Evolutionary conservation across 1,140 invertebrate species (phyloP).

Genomic region (Brachionus manjavacas): DNA sequence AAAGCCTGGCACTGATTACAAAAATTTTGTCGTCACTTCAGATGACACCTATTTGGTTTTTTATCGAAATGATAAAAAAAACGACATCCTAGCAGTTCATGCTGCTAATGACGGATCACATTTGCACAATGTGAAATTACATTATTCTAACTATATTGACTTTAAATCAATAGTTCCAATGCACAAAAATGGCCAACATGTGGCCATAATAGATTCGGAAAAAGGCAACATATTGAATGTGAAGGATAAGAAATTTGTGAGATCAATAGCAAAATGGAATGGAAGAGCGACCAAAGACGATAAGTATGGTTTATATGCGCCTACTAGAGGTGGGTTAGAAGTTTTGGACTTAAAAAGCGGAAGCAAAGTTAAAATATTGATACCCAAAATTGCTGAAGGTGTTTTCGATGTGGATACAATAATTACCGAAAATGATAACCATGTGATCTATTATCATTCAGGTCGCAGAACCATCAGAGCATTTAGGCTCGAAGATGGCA

Average conservation of each 20-base stretch:
- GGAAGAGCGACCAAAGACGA: conserved; percentile 59
- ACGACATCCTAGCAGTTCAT: conserved; percentile 76
- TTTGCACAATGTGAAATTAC: conserved; percentile 65
- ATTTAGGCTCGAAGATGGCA: conserved; percentile 78
- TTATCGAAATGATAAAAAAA: conserved; percentile 74
- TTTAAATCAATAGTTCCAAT: conserved; percentile 64
- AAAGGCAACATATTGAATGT: conserved; percentile 41
- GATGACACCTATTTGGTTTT: conserved; percentile 73
- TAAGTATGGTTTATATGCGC: conserved; percentile 84
- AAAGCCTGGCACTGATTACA: conserved; percentile 48
- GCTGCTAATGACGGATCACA: conserved; percentile 74
- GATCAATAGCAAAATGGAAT: conserved; percentile 60
- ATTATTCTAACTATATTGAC: conserved; percentile 50
- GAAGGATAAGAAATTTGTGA: conserved; percentile 50
- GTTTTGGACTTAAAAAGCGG: conserved; percentile 52
- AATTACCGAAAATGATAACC: conserved; percentile 87
- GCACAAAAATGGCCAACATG: conserved; percentile 65
- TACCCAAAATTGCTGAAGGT: conserved; percentile 81
- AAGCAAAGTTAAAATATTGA: conserved; percentile 63
- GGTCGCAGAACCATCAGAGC: conserved; percentile 83
- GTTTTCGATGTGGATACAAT: conserved; percentile 89
- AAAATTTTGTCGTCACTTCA: conserved; percentile 68
- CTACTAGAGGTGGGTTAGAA: conserved; percentile 82
- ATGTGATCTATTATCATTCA: conserved; percentile 92
- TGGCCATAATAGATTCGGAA: conserved; percentile 31